Evolutionary conservation across 1,140 invertebrate species (phyloP).

Genomic region (Brachionus plicatilis): DNA sequence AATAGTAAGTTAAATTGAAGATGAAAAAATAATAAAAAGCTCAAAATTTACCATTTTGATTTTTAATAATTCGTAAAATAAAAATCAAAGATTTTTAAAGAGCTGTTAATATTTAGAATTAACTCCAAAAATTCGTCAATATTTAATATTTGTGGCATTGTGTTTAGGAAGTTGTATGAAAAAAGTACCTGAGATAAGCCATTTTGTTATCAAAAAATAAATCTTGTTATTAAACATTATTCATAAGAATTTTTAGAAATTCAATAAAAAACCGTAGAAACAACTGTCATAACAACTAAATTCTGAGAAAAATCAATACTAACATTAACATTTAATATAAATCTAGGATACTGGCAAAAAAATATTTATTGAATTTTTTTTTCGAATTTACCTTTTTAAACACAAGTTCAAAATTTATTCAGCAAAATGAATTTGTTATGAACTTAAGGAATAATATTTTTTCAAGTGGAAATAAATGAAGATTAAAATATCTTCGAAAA

Average conservation of each 20-base stretch:
- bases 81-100: not conserved
- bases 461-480: too few relatives aligned
- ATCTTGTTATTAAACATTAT: not conserved
- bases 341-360: not conserved
- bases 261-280: not conserved
- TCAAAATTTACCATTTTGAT: slow-evolving; percentile 3
- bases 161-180: too few relatives aligned
- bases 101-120: too few relatives aligned
- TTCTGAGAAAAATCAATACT: not conserved
- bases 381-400: not conserved
- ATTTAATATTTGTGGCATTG: too few relatives aligned
- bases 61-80: not conserved
- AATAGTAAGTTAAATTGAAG: not conserved
- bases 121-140: too few relatives aligned
- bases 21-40: not conserved
- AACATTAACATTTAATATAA: not conserved
- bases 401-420: not conserved
- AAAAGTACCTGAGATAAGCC: too few relatives aligned
- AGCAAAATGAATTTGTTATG: too few relatives aligned
- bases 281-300: slow-evolving; percentile 21
- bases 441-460: too few relatives aligned
- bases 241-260: not conserved
- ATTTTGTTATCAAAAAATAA: not conserved
- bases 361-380: not conserved
- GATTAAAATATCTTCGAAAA: too few relatives aligned